Evolutionary conservation across 2,888 invertebrate species (phyloP), one percentile per base, ranked within the genome.

Genomic region (Calliphora vomitoria): DNA sequence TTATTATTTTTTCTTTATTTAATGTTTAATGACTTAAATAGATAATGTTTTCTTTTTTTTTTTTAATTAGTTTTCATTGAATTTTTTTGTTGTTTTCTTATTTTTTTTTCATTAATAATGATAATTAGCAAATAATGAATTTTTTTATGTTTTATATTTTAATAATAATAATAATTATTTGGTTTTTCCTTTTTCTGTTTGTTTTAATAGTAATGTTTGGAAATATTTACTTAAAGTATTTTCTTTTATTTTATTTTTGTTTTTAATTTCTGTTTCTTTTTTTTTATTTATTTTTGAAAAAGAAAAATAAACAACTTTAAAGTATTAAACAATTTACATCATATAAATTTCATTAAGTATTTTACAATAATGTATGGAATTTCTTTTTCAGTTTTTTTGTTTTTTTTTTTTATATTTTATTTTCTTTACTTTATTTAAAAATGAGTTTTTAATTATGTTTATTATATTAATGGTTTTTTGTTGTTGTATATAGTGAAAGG

Each of bases 191-290:
- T 44, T 71, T 60, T 64, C 8, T 15, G 15, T 68, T 72, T 15
- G 50, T 31, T n/a, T 80, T 58, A 89, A 88, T 90, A 90, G 90
- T 91, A 91, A 90, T 89, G 75, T 89, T 89, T 76, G 88, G 88
- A 89, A 86, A 82, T 87, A 85, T 83, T 89, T 87, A 85, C 82
- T 85, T 86, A 85, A 85, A 84, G 75, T 75, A 87, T 82, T 75
- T 83, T 53, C 55, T 84, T 69, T 83, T 35, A 35, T 35, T 44
- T 44, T 25, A n/a, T 25, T 1, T 25, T 44, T 10, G 13, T 13
- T 25, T 44, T 72, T 71, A 53, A 76, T n/a, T 85, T 66, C 38
- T 89, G 58, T 31, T 47, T 10, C 3, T 76, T 11, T 82, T 58
- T 89, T 62, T 31, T 47, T 6, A n/a, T n/a, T n/a, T n/a, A n/a